Percentiles rank a stretch among this genome's conserved stretches.
phyloP scores from a whole-genome alignment of 2,888 invertebrate species.

The Arrhopalites spinosus region DNA sequence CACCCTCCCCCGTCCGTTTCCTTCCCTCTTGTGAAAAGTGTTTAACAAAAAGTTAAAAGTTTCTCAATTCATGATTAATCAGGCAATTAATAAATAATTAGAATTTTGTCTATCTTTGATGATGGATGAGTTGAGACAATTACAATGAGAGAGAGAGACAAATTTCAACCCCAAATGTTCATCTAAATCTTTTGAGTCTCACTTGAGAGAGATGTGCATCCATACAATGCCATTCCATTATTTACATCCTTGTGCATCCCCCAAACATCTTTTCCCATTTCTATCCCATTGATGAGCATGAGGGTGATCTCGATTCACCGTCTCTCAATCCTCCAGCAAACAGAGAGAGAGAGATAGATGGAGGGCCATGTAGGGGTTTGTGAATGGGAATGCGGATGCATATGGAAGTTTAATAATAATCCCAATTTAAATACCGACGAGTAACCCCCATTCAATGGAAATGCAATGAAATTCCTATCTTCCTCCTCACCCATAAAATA shows the following conservation, averaged over 20 bases:
- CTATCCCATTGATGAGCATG: not conserved
- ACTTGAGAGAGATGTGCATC: not conserved
- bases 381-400: slow-evolving; percentile 11
- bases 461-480: slow-evolving; percentile 1
- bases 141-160: not conserved
- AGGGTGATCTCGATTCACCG: no score
- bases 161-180: not conserved
- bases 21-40: not conserved
- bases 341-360: not conserved
- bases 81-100: slow-evolving; percentile 26
- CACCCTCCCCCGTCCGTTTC: no score
- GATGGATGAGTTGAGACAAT: not conserved
- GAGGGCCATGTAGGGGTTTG: not conserved
- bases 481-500: not conserved
- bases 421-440: slow-evolving; percentile 42
- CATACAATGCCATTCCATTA: not conserved
- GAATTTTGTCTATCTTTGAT: no score
- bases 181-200: slow-evolving; percentile 11
- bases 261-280: not conserved
- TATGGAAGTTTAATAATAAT: slow-evolving; percentile 38
- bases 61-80: slow-evolving; percentile 16
- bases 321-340: not conserved
- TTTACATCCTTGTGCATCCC: no score
- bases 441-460: not conserved
- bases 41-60: not conserved